phyloP scores from a whole-genome alignment of 2,797 vertebrate genomes.

The Tachyglossus aculeatus region DNA sequence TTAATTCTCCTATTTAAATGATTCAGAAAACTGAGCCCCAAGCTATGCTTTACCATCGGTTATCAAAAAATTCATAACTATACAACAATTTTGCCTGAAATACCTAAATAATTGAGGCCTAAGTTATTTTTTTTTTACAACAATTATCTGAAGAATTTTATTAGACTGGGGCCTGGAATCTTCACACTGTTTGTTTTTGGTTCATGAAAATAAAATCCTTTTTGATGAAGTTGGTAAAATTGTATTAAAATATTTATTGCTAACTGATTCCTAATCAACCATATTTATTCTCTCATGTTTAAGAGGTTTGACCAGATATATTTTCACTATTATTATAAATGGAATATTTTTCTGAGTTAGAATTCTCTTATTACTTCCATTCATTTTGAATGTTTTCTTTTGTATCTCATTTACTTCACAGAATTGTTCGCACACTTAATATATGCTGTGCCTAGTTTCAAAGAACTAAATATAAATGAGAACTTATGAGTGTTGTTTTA shows the following conservation, averaged over 20 bases:
- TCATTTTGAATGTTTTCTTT: neutral
- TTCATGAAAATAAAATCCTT: neutral
- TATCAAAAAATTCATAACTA: too few species aligned
- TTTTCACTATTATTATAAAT: neutral
- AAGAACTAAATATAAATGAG: conserved; percentile 5
- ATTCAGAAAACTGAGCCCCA: too few species aligned
- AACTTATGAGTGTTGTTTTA: neutral
- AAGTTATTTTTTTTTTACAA: too few species aligned
- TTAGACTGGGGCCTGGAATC: too few species aligned
- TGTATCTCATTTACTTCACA: conserved; percentile 17
- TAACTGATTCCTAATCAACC: neutral
- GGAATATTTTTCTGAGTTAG: conserved; percentile 14
- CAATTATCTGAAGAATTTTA: too few species aligned
- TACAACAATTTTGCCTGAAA: too few species aligned
- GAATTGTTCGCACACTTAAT: neutral
- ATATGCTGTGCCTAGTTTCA: conserved; percentile 16
- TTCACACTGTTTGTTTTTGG: too few species aligned
- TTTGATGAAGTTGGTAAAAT: neutral
- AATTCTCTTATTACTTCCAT: conserved; percentile 18
- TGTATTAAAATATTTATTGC: neutral
- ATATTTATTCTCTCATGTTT: conserved; percentile 11
- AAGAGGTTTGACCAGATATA: neutral
- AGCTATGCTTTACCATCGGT: too few species aligned
- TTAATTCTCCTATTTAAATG: too few species aligned
- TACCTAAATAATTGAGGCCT: too few species aligned